Conservation (phyloP, 2,113 vertebrate species). For the Tympanuchus pallidicinctus region DNA sequence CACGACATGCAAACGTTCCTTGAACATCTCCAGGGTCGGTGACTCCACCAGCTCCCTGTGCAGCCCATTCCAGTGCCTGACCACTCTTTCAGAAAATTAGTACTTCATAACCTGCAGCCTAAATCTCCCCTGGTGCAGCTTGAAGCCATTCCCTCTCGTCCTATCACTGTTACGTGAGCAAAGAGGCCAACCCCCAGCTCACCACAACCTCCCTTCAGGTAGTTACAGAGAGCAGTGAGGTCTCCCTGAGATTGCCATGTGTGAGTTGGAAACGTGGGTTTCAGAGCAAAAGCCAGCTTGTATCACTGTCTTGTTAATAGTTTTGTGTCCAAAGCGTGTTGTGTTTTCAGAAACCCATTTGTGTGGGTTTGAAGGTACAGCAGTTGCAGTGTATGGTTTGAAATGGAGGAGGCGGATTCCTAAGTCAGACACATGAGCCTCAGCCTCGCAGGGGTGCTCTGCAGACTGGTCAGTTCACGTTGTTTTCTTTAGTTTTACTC, state of each 20-base stretch:
- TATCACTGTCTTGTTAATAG: not conserved
- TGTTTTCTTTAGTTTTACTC: constrained; percentile 3
- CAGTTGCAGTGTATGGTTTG: not conserved
- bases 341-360: fast-evolving
- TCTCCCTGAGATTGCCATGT: not conserved
- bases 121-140: too few relatives aligned
- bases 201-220: too few relatives aligned
- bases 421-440: not conserved
- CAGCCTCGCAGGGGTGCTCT: not conserved
- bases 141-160: too few relatives aligned
- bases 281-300: not conserved
- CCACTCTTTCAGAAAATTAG: too few relatives aligned
- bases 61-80: too few relatives aligned
- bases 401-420: not conserved
- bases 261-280: not conserved
- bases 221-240: too few relatives aligned
- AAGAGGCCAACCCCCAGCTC: too few relatives aligned
- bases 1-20: too few relatives aligned
- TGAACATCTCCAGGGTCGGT: too few relatives aligned
- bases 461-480: not conserved
- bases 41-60: too few relatives aligned
- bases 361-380: not conserved
- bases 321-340: not conserved
- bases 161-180: too few relatives aligned
- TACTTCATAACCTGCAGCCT: too few relatives aligned